A percentile compares a stretch with the other conserved stretches of the same genome.
Conservation (phyloP, 2,888 invertebrate species). For the Caenorhabditis sinica region DNA sequence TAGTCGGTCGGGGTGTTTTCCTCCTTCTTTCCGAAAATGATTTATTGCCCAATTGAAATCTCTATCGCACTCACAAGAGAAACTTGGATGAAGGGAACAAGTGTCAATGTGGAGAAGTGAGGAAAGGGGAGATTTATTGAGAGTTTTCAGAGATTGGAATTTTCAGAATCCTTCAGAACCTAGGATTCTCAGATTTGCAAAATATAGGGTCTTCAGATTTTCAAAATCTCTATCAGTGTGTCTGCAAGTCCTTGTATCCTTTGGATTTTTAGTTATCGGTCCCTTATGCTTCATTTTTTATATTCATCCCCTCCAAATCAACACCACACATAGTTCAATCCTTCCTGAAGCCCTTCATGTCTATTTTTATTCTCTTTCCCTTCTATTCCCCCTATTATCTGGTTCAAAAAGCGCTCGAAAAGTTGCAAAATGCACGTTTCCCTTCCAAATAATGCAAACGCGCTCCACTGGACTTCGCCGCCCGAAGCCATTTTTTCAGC, state of each 20-base stretch:
- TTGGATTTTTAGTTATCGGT: too few relatives aligned
- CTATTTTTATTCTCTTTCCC: neutral
- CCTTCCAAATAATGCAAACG: neutral
- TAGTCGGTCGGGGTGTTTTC: neutral
- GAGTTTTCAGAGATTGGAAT: too few relatives aligned
- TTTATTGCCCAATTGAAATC: constrained; percentile 18
- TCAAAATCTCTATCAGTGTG: too few relatives aligned
- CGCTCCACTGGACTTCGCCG: constrained; percentile 30
- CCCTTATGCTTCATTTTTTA: too few relatives aligned
- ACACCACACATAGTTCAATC: neutral
- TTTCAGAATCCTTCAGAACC: too few relatives aligned
- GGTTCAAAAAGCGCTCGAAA: neutral
- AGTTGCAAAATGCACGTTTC: constrained; percentile 22
- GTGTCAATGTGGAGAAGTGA: neutral
- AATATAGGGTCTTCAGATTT: too few relatives aligned
- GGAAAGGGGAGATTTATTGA: too few relatives aligned
- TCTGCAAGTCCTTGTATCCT: too few relatives aligned
- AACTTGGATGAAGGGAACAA: neutral
- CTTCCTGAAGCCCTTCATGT: neutral
- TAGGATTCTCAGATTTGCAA: too few relatives aligned
- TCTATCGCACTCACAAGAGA: neutral
- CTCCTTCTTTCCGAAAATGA: constrained; percentile 13
- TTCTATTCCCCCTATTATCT: neutral
- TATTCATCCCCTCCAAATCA: too few relatives aligned
- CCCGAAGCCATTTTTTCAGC: constrained; percentile 2